Evolutionary conservation across 2,888 invertebrate genomes (phyloP).

Genomic region (Apoderus coryli): DNA sequence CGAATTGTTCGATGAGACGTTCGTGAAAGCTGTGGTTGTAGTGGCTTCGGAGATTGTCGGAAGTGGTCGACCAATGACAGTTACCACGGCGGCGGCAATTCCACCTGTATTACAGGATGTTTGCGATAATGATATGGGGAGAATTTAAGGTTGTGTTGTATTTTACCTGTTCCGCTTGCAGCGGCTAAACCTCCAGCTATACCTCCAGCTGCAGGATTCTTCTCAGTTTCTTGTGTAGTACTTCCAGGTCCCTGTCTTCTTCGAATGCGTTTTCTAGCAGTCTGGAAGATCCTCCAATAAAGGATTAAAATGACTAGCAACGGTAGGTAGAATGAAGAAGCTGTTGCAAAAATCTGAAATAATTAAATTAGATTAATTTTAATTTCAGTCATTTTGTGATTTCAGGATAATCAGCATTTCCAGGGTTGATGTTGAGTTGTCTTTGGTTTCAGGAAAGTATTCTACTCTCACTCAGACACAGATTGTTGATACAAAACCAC

Average conservation of each 20-base stretch:
- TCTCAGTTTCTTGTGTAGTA: conserved; percentile 26
- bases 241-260: conserved; percentile 39
- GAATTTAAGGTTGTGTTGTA: too few relatives aligned
- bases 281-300: conserved; percentile 83
- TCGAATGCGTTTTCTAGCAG: conserved; percentile 74
- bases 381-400: too few relatives aligned
- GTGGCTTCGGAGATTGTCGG: conserved; percentile 61
- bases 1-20: conserved; percentile 56
- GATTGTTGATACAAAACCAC: too few relatives aligned
- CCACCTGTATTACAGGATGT: too few relatives aligned
- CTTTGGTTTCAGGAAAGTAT: too few relatives aligned
- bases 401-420: too few relatives aligned
- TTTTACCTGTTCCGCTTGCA: conserved; percentile 47
- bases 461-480: too few relatives aligned
- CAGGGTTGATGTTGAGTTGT: too few relatives aligned
- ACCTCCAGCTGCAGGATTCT: conserved; percentile 35
- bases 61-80: conserved; percentile 41
- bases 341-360: conserved; percentile 84
- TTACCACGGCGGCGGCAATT: conserved; percentile 58
- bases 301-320: conserved; percentile 71
- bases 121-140: too few relatives aligned
- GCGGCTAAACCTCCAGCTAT: conserved; percentile 42
- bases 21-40: conserved; percentile 49
- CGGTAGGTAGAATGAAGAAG: conserved; percentile 83
- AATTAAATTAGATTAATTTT: too few relatives aligned